Evolutionary conservation across 1,140 invertebrate species (phyloP).

Genomic region (Cardiocondyla obscurior): DNA sequence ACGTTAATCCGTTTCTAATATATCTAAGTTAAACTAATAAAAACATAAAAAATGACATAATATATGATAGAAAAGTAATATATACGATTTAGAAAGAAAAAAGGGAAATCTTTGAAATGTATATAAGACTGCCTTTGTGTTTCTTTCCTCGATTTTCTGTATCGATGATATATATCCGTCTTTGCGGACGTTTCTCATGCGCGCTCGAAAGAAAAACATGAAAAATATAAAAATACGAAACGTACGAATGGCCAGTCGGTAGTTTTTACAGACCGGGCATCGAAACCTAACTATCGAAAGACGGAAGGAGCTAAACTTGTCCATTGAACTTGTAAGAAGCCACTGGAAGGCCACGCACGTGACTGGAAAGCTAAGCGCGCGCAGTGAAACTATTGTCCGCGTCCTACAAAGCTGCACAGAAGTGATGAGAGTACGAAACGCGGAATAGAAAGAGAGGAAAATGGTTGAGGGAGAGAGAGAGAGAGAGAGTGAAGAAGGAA

Average conservation of each 20-base stretch:
- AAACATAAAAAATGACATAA: too few relatives aligned
- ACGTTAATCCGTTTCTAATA: too few relatives aligned
- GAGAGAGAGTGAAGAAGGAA: constrained; percentile 26
- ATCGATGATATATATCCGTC: constrained; percentile 27
- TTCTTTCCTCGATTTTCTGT: background rate
- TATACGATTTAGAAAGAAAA: background rate
- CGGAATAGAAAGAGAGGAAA: constrained; percentile 37
- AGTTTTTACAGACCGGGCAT: constrained; percentile 52
- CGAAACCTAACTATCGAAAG: constrained; percentile 70
- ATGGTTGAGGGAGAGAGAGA: background rate
- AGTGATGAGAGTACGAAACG: constrained; percentile 44
- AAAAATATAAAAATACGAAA: constrained; percentile 54
- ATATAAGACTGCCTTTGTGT: background rate
- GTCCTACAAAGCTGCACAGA: constrained; percentile 55
- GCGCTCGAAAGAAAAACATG: constrained; percentile 28
- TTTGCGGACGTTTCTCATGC: background rate
- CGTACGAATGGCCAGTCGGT: constrained; percentile 54
- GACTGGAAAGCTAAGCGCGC: constrained; percentile 68
- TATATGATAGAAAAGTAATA: background rate
- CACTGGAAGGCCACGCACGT: constrained; percentile 71
- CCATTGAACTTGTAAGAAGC: constrained; percentile 73
- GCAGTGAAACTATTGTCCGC: constrained; percentile 73
- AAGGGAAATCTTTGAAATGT: background rate
- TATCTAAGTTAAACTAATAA: too few relatives aligned
- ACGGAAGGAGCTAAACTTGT: constrained; percentile 71